These are phyloP conservation scores for Xiphorhynchus erythropygius DNA, from an alignment of 2,797 vertebrate species.

Conservation along the genomic window DNA sequence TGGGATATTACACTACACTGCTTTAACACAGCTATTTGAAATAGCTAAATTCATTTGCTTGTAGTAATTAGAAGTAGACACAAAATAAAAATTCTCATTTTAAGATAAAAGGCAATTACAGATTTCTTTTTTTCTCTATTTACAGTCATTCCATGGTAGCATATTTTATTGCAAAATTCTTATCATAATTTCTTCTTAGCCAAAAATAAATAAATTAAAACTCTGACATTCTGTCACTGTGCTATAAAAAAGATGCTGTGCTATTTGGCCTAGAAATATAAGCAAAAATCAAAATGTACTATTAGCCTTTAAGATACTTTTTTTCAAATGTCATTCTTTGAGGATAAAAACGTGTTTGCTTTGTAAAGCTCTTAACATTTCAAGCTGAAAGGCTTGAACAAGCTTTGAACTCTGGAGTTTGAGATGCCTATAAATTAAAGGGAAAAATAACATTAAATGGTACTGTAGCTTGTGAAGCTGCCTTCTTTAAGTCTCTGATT, in stretches of 20 bases:
- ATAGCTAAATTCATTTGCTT: slow-evolving; percentile 22
- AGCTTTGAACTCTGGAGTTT: slow-evolving; percentile 65
- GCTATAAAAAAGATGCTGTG: not conserved
- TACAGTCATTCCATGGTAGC: not conserved
- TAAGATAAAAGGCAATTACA: slow-evolving; percentile 1
- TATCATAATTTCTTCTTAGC: not conserved
- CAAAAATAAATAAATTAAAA: slow-evolving; percentile 14
- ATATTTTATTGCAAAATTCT: not conserved
- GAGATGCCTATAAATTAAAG: slow-evolving; percentile 47
- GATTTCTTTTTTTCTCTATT: not conserved
- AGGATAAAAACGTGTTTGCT: slow-evolving; percentile 66
- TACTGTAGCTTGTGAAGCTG: not conserved
- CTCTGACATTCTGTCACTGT: not conserved
- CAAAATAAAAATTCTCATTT: slow-evolving; percentile 26
- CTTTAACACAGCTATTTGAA: slow-evolving; percentile 2
- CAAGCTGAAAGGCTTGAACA: slow-evolving; percentile 60
- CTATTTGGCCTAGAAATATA: slow-evolving; percentile 54
- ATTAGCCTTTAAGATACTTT: slow-evolving; percentile 57
- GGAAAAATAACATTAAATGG: slow-evolving; percentile 55
- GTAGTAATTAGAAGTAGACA: slow-evolving; percentile 12
- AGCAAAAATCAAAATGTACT: slow-evolving; percentile 50
- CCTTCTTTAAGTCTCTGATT: not conserved
- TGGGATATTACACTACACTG: not conserved
- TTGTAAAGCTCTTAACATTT: slow-evolving; percentile 72
- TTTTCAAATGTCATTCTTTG: slow-evolving; percentile 66